Conservation (phyloP, 2,888 invertebrate genomes). For the Brachypalpus laphriformis region DNA sequence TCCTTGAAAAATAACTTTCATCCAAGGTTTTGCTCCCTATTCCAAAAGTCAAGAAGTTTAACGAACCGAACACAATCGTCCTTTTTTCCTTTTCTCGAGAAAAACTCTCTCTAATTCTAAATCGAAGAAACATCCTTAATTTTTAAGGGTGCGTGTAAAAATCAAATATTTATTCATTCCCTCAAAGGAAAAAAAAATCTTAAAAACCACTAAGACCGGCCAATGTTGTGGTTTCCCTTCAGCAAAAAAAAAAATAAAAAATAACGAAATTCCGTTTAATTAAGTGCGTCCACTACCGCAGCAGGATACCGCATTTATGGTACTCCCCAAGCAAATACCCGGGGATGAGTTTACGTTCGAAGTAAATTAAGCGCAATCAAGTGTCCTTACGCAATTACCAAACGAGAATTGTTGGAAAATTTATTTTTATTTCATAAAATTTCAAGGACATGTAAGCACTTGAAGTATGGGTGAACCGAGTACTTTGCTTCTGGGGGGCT, state of each 20-base stretch:
- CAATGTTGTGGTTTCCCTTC: constrained; percentile 48
- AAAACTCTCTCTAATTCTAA: background rate
- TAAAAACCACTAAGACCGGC: constrained; percentile 27
- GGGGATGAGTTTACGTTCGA: constrained; percentile 38
- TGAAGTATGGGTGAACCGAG: constrained; percentile 26
- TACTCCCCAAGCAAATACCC: constrained; percentile 17
- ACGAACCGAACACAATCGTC: constrained; percentile 58
- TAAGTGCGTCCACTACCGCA: constrained; percentile 65
- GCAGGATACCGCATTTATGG: constrained; percentile 48
- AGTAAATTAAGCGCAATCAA: constrained; percentile 70
- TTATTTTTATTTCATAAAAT: constrained; percentile 58
- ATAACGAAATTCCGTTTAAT: constrained; percentile 52
- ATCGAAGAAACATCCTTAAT: constrained; percentile 53
- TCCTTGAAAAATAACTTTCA: background rate
- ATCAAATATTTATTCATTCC: constrained; percentile 71
- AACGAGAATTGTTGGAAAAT: constrained; percentile 49
- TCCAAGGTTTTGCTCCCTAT: background rate
- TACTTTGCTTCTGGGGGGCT: background rate
- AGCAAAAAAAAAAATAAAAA: constrained; percentile 12
- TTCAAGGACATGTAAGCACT: constrained; percentile 61
- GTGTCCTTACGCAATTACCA: constrained; percentile 65
- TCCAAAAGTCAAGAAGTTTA: constrained; percentile 40
- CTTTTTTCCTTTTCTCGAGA: constrained; percentile 16
- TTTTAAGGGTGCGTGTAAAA: constrained; percentile 65
- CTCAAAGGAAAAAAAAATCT: background rate